Evolutionary conservation across 2,797 vertebrate species (phyloP).

Genomic region (Setipinna tenuifilis): DNA sequence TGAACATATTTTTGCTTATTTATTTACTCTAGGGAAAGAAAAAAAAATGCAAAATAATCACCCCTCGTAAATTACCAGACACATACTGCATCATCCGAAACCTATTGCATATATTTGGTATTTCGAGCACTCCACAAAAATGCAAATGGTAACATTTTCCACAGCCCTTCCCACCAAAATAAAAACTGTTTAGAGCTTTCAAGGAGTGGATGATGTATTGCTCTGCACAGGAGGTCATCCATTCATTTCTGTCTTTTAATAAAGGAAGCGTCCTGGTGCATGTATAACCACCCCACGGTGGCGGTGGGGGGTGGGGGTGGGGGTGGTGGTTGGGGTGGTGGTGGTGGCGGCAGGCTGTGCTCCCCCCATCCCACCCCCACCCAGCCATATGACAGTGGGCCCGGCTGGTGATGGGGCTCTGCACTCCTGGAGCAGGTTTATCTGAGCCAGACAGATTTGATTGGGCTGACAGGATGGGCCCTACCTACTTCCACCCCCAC

Average conservation of each 20-base stretch:
- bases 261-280: slow-evolving; percentile 71
- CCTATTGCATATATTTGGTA: slow-evolving; percentile 68
- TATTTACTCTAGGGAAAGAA: neutral
- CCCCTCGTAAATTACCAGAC: neutral
- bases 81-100: slow-evolving; percentile 65
- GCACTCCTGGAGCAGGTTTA: slow-evolving; percentile 68
- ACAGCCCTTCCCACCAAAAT: slow-evolving; percentile 48
- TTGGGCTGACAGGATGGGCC: slow-evolving; percentile 24
- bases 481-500: neutral
- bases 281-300: slow-evolving; percentile 72
- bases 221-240: slow-evolving; percentile 68
- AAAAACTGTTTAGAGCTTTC: slow-evolving; percentile 63
- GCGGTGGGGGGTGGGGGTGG: no score
- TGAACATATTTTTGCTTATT: slow-evolving; percentile 11
- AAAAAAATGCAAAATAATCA: neutral
- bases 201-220: slow-evolving; percentile 71
- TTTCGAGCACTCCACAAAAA: slow-evolving; percentile 66
- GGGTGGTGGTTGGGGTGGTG: no score
- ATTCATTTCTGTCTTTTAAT: slow-evolving; percentile 75
- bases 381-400: slow-evolving; percentile 5
- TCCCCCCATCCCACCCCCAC: slow-evolving; percentile 38
- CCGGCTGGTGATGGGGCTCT: slow-evolving; percentile 67
- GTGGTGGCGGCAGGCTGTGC: no score
- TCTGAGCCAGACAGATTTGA: slow-evolving; percentile 53
- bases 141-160: slow-evolving; percentile 74